Base-by-base conservation (phyloP, 1,140 invertebrate genomes). In the Phymorhynchus buccinoides region DNA sequence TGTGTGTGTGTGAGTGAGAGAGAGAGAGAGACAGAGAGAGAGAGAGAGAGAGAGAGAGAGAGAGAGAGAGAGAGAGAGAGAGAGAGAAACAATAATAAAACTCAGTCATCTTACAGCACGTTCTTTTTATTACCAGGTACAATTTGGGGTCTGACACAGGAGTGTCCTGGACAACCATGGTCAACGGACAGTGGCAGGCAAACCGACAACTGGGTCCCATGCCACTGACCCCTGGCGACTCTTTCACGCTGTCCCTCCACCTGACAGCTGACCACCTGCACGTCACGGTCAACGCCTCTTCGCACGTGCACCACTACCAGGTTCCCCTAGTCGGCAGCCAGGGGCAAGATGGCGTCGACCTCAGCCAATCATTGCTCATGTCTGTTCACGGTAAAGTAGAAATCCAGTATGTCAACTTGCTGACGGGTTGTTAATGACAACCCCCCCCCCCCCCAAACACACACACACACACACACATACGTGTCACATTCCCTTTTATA, bases 21-120 rank as follows among this genome's bases (percentile, higher is more conserved):
- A 52, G 48, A 52, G 48, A 52, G 48, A 52, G 48, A 52, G 48
- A 52, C 12, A 52, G 48, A 52, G 48, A 52, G 48, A 52, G 48
- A 52, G 2, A 52, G 48, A 22, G 56, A 62, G 56, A 62, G 56
- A 9, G 56, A 62, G 56, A 62, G 56, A 62, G 56, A 62, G 56
- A 62, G 56, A 62, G 56, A 62, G 56, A 62, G 56, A 62, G 56
- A 62, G 56, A 62, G 56, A 62, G 56, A 62, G 56, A 62, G 56
- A 62, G 56, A 62, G 56, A 62, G 56, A 62, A 27, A 62, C 0
- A 4, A 4, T 62, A 6, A 12, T 62, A 3, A 62, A 27, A 62
- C 0, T 14, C 22, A 0, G 1, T 52, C 12, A 1, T 52, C 22
- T 52, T 52, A 14, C 22, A n/a, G n/a, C n/a, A n/a, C n/a, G n/a